Evolutionary conservation across 1,140 invertebrate genomes (phyloP), one percentile per base, ranked within the genome.

Genomic region (Thaumetopoea pityocampa): DNA sequence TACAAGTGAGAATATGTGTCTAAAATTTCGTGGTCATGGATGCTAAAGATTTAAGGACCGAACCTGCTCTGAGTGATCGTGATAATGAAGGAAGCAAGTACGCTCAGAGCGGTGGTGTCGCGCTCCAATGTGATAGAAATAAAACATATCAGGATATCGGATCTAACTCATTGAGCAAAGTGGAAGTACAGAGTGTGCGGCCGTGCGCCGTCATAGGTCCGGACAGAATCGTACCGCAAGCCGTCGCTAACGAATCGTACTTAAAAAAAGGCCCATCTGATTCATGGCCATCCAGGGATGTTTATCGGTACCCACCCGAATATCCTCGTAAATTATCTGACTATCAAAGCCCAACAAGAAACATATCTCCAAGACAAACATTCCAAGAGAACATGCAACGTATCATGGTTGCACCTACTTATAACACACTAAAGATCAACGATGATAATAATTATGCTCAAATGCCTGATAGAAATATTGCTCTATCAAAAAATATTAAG

Each of bases 351-450:
- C 72, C 68, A 34, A 54, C 68, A 28, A 68, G 79, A 56, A 84
- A 85, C 59, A 86, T 86, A 69, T 86, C 84, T 43, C 84, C 84
- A 16, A 65, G 84, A 68, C 78, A 83, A 63, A 86, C 84, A 59
- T 86, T 81, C 61, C 82, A 85, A 72, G 84, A 86, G 58, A 86
- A 85, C 35, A 86, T 85, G 82, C 80, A 68, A 36, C 68, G 84
- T 24, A 74, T 85, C 22, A 76, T 83, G 61, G 71, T 86, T 24
- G 71, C 79, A 17, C 78, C 82, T 11, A 58, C 65, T 22, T 78
- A 69, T 38, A 69, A 53, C 56, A 56, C 68, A 26, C 29, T 60
- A 6, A 81, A 79, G 61, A 55, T 51, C 41, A 64, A 48, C 73
- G 74, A 79, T 41, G 73, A 78, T 40, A 28, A 44, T 38, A 68